phyloP scores from a whole-genome alignment of 2,797 vertebrate species.

The Crossoptilon crossoptilon region DNA sequence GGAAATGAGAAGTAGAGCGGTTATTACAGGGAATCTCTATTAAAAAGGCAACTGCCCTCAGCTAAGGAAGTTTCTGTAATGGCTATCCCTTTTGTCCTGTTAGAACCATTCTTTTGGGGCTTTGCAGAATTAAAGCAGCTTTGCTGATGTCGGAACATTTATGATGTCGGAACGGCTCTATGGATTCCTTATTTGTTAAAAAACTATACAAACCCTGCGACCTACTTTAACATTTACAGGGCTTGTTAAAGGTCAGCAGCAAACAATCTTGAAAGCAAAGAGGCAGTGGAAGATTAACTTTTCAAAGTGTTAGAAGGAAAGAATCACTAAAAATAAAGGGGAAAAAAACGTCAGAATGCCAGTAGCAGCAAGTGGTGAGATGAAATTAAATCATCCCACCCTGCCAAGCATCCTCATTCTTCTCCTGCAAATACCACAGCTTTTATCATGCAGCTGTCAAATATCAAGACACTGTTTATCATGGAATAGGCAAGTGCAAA shows the following conservation, averaged over 20 bases:
- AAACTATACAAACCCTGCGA: background rate
- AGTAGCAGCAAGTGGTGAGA: background rate
- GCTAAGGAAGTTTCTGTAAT: background rate
- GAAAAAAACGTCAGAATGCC: background rate
- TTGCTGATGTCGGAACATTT: background rate
- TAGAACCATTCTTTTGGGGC: background rate
- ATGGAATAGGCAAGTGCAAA: background rate
- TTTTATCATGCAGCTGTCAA: constrained; percentile 49
- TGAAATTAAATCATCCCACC: constrained; percentile 23
- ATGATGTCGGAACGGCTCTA: background rate
- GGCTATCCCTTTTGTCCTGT: background rate
- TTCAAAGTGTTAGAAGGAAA: background rate
- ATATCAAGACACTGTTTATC: constrained; percentile 6
- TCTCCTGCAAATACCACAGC: constrained; percentile 27
- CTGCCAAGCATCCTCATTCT: background rate
- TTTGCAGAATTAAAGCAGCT: background rate
- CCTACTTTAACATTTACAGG: background rate
- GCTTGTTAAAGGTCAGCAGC: constrained; percentile 23
- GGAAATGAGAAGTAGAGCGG: background rate
- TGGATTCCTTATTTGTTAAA: background rate
- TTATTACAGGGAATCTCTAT: background rate
- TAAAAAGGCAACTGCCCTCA: background rate
- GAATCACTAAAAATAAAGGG: background rate
- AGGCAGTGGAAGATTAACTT: constrained; percentile 5
- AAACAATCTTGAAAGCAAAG: background rate